phyloP scores from a whole-genome alignment of 2,113 vertebrate genomes.

The Mirounga angustirostris region DNA sequence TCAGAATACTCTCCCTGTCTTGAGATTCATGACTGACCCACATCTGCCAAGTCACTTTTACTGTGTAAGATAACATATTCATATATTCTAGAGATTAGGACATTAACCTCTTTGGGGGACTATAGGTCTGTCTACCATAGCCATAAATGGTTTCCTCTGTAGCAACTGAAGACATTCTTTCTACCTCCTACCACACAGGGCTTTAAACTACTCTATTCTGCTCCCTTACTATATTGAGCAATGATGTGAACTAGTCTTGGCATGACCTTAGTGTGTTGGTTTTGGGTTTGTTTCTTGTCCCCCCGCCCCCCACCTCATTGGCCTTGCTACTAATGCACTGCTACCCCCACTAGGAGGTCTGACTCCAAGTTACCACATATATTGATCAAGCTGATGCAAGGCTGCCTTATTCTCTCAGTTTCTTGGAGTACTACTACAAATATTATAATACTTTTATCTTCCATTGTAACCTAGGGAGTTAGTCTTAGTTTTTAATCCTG shows the following conservation, averaged over 20 bases:
- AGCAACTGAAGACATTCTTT: not conserved
- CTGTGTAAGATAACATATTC: not conserved
- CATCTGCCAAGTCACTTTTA: not conserved
- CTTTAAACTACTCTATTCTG: not conserved
- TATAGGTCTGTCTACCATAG: not conserved
- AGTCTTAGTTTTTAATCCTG: constrained; percentile 4
- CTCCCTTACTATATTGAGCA: not conserved
- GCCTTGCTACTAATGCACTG: not conserved
- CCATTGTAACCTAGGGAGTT: not conserved
- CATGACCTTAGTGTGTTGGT: not conserved
- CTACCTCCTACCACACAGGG: not conserved
- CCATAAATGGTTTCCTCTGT: not conserved
- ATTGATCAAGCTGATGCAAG: not conserved
- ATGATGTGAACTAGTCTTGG: not conserved
- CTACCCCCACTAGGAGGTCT: not conserved
- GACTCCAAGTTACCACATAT: not conserved
- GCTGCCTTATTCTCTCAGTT: not conserved
- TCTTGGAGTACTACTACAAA: not conserved
- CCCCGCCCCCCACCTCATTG: not conserved
- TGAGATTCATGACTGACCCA: not conserved
- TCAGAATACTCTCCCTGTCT: not conserved
- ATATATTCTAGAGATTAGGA: not conserved
- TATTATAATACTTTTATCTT: not conserved
- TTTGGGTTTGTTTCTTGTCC: not conserved
- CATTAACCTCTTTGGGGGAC: not conserved